Conservation (phyloP, 2,888 invertebrate species). For the Andrena fulva region DNA sequence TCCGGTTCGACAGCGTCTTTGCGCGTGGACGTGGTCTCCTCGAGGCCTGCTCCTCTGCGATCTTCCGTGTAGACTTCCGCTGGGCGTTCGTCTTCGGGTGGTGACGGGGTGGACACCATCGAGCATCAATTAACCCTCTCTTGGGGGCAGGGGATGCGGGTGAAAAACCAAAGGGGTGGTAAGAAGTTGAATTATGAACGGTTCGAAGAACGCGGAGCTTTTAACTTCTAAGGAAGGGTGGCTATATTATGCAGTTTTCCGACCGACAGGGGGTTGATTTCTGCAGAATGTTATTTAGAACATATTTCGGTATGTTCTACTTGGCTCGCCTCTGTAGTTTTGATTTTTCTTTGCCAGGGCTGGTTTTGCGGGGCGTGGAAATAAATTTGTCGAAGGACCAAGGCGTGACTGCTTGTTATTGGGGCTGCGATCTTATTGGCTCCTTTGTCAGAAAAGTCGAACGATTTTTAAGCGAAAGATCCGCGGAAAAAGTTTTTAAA, state of each 20-base stretch:
- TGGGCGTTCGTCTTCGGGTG: slow-evolving; percentile 71
- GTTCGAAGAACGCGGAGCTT: neutral
- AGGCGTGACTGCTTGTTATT: neutral
- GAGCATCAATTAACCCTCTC: neutral
- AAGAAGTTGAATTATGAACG: neutral
- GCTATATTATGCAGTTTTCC: too few species aligned
- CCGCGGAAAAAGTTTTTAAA: slow-evolving; percentile 1
- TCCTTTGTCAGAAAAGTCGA: neutral
- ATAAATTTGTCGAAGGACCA: neutral
- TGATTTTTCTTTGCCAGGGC: too few species aligned
- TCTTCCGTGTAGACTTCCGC: slow-evolving; percentile 74
- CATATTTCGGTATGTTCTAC: too few species aligned
- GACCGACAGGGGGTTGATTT: too few species aligned
- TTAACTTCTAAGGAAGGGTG: neutral
- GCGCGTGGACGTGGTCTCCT: slow-evolving; percentile 34
- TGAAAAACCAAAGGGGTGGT: neutral
- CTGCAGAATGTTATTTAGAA: too few species aligned
- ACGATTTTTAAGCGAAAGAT: neutral
- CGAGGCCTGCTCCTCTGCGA: slow-evolving; percentile 47
- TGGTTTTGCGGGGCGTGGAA: neutral
- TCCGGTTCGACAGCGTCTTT: slow-evolving; percentile 29
- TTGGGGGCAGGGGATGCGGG: neutral
- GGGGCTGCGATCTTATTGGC: neutral
- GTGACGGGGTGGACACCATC: slow-evolving; percentile 42
- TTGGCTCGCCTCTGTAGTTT: too few species aligned